Evolutionary conservation across 2,113 vertebrate species (phyloP).

Genomic region (Poicephalus gulielmi): DNA sequence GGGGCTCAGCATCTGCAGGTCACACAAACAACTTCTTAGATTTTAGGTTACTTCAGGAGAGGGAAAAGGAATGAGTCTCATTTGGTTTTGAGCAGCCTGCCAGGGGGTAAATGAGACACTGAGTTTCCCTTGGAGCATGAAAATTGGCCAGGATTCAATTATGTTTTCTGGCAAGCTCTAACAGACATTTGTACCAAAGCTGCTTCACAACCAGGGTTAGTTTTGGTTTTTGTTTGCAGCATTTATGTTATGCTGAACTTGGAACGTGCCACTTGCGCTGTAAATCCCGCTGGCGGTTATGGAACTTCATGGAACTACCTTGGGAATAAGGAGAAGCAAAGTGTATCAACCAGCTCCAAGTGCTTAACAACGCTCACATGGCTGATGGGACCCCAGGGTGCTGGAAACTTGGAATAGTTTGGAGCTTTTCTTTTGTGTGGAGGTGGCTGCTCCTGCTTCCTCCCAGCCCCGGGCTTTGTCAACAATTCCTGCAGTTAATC

Average conservation of each 20-base stretch:
- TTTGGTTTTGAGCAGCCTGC: not conserved
- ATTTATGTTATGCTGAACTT: not conserved
- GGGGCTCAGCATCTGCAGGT: not conserved
- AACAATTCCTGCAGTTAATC: not conserved
- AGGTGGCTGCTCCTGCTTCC: constrained; percentile 29
- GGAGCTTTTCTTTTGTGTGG: constrained; percentile 12
- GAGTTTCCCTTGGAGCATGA: constrained; percentile 51
- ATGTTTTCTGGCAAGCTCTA: constrained; percentile 39
- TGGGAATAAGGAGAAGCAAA: not conserved
- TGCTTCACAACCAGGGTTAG: not conserved
- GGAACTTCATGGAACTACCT: not conserved
- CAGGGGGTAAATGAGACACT: constrained; percentile 37
- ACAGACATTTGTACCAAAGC: not conserved
- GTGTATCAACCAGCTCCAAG: not conserved
- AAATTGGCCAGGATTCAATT: constrained; percentile 32
- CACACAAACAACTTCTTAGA: not conserved
- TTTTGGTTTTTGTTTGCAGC: not conserved
- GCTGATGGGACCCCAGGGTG: constrained; percentile 7
- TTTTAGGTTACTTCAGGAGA: constrained; percentile 29
- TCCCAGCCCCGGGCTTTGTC: not conserved
- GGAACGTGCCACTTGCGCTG: not conserved
- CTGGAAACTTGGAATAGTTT: constrained; percentile 34
- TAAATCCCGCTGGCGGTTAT: not conserved
- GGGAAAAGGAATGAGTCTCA: not conserved
- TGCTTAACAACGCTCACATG: not conserved